Conservation (phyloP, 2,888 invertebrate genomes). For the Euzetes globulus region DNA sequence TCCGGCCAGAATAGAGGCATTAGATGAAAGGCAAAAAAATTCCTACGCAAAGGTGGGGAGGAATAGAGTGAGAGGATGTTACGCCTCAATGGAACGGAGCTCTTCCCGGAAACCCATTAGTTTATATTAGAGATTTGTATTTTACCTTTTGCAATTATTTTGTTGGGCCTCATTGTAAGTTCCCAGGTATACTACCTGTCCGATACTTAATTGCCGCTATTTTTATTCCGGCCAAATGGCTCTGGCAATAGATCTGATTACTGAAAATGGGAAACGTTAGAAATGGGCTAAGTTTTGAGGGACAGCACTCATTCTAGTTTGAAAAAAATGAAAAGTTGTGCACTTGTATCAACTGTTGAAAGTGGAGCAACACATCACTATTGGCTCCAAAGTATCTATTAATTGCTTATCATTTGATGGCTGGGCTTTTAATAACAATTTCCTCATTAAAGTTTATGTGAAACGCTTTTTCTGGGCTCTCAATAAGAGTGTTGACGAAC, state of each 20-base stretch:
- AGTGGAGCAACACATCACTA: constrained; percentile 15
- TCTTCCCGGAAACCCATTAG: constrained; percentile 27
- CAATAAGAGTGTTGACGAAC: neutral
- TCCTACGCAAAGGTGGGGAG: constrained; percentile 20
- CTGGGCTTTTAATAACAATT: neutral
- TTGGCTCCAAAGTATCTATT: neutral
- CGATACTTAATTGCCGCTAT: too few species aligned
- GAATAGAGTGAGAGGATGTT: constrained; percentile 18
- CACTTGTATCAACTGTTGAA: neutral
- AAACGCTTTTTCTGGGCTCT: neutral
- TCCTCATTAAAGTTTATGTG: constrained; percentile 11
- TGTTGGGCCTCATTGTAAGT: too few species aligned
- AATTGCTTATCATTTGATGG: constrained; percentile 11
- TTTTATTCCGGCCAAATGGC: too few species aligned
- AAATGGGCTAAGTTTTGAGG: too few species aligned
- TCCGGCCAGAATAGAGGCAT: neutral
- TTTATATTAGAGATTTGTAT: too few species aligned
- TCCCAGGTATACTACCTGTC: too few species aligned
- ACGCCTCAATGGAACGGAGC: constrained; percentile 24
- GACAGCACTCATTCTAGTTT: neutral
- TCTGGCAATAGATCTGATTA: too few species aligned
- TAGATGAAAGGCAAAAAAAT: neutral
- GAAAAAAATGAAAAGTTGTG: neutral
- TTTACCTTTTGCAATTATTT: too few species aligned
- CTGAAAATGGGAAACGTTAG: too few species aligned